Percentiles rank a stretch among this genome's conserved stretches.
Evolutionary conservation across 1,140 invertebrate genomes (phyloP).

Genomic region (Aphidius ervi): DNA sequence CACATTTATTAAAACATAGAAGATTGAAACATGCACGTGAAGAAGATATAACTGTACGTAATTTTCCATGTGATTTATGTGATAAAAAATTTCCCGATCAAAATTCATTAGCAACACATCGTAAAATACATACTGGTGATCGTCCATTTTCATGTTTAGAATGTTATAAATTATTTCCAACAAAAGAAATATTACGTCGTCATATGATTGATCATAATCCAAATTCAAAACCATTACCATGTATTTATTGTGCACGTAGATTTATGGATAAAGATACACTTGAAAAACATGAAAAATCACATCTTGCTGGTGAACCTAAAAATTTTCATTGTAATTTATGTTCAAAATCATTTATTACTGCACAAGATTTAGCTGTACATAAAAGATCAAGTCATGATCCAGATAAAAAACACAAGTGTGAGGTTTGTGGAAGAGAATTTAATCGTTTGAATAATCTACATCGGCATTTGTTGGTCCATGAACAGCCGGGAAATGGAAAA

Average conservation of each 20-base stretch:
- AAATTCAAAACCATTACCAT: conserved; percentile 45
- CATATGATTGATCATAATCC: conserved; percentile 48
- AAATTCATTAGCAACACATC: conserved; percentile 47
- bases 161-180: conserved; percentile 49
- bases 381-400: conserved; percentile 49
- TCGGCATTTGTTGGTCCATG: conserved; percentile 53
- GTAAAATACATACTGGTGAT: conserved; percentile 45
- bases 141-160: conserved; percentile 49
- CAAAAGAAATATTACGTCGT: conserved; percentile 42
- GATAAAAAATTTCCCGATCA: conserved; percentile 52
- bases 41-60: conserved; percentile 50
- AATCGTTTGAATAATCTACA: conserved; percentile 53
- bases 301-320: conserved; percentile 45
- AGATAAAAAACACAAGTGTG: conserved; percentile 52
- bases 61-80: conserved; percentile 51
- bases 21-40: conserved; percentile 49
- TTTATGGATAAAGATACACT: conserved; percentile 47
- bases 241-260: conserved; percentile 49
- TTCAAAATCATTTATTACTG: conserved; percentile 43
- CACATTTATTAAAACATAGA: conserved; percentile 48
- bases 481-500: conserved; percentile 45
- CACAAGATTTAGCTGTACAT: conserved; percentile 44
- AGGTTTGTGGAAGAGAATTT: conserved; percentile 52
- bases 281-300: conserved; percentile 47
- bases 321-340: conserved; percentile 47